Conservation (phyloP, 2,888 invertebrate genomes). For the Plagiodera versicolora region DNA sequence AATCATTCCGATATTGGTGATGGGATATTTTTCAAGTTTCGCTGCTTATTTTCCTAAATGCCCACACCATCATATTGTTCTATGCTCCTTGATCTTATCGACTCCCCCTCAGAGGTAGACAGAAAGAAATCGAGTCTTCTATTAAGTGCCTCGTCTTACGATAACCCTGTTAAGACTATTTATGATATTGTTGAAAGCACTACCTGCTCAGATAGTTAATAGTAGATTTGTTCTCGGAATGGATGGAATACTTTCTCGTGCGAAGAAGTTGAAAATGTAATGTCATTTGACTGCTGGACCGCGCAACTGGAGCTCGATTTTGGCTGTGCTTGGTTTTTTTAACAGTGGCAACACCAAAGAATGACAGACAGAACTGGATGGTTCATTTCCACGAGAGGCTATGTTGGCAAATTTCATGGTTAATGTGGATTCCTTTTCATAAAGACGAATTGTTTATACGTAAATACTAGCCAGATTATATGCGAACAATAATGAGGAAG, state of each 20-base stretch:
- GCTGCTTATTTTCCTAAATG: background rate
- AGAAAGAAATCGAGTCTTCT: background rate
- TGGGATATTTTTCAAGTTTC: background rate
- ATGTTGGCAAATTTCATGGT: no score
- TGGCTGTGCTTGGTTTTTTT: background rate
- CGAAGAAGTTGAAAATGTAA: background rate
- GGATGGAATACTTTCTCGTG: background rate
- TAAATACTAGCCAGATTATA: no score
- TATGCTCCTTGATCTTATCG: background rate
- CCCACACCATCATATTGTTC: background rate
- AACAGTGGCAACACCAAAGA: no score
- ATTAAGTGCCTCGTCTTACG: conserved; percentile 24
- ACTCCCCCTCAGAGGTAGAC: background rate
- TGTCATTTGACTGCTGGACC: background rate
- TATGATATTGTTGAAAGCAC: conserved; percentile 30
- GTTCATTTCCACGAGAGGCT: no score
- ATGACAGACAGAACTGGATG: no score
- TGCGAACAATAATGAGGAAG: no score
- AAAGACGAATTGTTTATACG: no score
- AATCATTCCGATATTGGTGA: background rate
- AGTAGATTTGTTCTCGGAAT: conserved; percentile 22
- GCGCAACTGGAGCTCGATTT: background rate
- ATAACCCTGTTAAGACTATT: conserved; percentile 28
- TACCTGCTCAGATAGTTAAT: conserved; percentile 26
- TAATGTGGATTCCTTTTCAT: no score